Percentiles rank a stretch among this genome's conserved stretches.
phyloP scores from a whole-genome alignment of 2,888 invertebrate species.

The Pristionchus maxplancki region DNA sequence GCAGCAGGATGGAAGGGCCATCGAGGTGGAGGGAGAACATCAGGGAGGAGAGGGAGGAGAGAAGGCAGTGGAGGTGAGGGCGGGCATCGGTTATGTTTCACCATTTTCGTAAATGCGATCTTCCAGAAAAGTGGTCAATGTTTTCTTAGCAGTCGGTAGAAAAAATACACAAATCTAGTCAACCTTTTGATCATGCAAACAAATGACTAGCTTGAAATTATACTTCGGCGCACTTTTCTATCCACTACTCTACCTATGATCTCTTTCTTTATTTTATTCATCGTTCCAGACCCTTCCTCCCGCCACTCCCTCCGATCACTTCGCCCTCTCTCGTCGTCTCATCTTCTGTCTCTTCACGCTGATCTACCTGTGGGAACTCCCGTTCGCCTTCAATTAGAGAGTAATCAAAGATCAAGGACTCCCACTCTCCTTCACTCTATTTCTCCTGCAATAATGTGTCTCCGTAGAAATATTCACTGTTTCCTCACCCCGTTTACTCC shows the following conservation, averaged over 20 bases:
- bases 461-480: too few species aligned
- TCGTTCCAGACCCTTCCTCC: not conserved
- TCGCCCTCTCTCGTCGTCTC: not conserved
- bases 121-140: too few species aligned
- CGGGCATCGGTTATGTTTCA: too few species aligned
- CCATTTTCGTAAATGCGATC: too few species aligned
- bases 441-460: too few species aligned
- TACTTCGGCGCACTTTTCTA: too few species aligned
- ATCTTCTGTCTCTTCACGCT: slow-evolving; percentile 23
- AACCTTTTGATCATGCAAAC: too few species aligned
- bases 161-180: too few species aligned
- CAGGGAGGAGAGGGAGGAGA: not conserved
- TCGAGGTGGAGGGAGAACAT: not conserved
- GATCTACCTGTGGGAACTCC: slow-evolving; percentile 8
- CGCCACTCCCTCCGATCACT: not conserved
- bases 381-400: not conserved
- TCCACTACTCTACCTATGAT: too few species aligned
- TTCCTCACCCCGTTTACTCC: too few species aligned
- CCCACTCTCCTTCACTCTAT: not conserved
- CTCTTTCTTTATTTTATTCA: not conserved
- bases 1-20: not conserved
- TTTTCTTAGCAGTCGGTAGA: too few species aligned
- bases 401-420: not conserved
- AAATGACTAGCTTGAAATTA: too few species aligned
- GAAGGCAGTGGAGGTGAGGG: not conserved